phyloP scores from a whole-genome alignment of 2,797 vertebrate species.

The Rhincodon typus region DNA sequence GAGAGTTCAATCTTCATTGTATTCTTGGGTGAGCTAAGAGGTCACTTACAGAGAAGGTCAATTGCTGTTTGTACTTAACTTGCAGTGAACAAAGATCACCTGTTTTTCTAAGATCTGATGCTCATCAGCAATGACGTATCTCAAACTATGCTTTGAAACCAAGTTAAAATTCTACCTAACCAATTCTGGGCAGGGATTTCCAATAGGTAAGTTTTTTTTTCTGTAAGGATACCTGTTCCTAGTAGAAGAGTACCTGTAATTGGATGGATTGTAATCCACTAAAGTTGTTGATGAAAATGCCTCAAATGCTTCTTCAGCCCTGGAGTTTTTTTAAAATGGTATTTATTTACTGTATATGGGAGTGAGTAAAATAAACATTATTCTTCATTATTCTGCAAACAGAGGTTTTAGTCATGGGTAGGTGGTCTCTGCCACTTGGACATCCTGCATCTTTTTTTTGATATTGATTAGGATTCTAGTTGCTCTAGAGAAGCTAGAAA shows the following conservation, averaged over 20 bases:
- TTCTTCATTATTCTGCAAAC: background rate
- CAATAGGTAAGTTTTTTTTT: background rate
- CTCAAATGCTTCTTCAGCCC: background rate
- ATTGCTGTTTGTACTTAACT: conserved; percentile 8
- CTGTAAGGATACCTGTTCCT: background rate
- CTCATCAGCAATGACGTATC: background rate
- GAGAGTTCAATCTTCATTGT: conserved; percentile 25
- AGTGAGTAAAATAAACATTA: background rate
- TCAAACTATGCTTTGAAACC: background rate
- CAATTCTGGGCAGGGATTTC: background rate
- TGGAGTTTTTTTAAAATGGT: background rate
- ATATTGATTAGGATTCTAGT: background rate
- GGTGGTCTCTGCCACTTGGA: background rate
- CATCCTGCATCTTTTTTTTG: background rate
- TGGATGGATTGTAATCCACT: background rate
- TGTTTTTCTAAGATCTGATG: conserved; percentile 2
- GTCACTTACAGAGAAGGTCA: conserved; percentile 19
- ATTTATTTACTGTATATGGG: background rate
- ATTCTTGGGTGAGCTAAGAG: background rate
- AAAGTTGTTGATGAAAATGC: background rate
- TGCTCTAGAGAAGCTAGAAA: background rate
- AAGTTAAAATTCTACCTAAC: no score
- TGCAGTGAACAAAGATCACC: conserved; percentile 6
- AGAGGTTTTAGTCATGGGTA: background rate
- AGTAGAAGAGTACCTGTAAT: background rate